Conservation (phyloP, 2,888 invertebrate genomes). For the Ichneumoninae sp. region DNA sequence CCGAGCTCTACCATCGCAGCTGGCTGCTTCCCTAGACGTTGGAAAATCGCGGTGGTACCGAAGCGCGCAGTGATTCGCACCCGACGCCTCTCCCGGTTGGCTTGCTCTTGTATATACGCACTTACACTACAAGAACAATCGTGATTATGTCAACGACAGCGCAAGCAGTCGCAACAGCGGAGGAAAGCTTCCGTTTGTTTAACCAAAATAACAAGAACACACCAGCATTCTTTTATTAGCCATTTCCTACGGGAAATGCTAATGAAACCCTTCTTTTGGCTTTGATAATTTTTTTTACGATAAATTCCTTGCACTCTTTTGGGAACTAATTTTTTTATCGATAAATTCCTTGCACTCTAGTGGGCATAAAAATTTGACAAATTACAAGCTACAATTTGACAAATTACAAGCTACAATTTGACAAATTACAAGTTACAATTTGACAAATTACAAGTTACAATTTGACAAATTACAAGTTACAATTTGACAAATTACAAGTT, state of each 20-base stretch:
- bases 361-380: too few species aligned
- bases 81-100: slow-evolving; percentile 23
- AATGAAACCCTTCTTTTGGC: slow-evolving; percentile 20
- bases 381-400: too few species aligned
- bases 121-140: slow-evolving; percentile 38
- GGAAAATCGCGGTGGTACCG: slow-evolving; percentile 52
- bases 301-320: neutral
- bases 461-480: too few species aligned
- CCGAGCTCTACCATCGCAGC: neutral
- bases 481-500: too few species aligned
- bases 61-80: slow-evolving; percentile 61
- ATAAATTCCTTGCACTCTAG: too few species aligned
- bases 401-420: too few species aligned
- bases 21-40: slow-evolving; percentile 31
- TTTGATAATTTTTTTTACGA: neutral
- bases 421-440: too few species aligned
- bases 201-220: slow-evolving; percentile 23
- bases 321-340: too few species aligned
- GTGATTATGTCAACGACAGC: slow-evolving; percentile 51
- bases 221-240: slow-evolving; percentile 29
- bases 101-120: slow-evolving; percentile 4
- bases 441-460: too few species aligned
- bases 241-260: slow-evolving; percentile 24
- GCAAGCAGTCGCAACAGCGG: slow-evolving; percentile 18
- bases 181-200: slow-evolving; percentile 19